Conservation (phyloP, 1,140 invertebrate species). For the Drosophila ficusphila region DNA sequence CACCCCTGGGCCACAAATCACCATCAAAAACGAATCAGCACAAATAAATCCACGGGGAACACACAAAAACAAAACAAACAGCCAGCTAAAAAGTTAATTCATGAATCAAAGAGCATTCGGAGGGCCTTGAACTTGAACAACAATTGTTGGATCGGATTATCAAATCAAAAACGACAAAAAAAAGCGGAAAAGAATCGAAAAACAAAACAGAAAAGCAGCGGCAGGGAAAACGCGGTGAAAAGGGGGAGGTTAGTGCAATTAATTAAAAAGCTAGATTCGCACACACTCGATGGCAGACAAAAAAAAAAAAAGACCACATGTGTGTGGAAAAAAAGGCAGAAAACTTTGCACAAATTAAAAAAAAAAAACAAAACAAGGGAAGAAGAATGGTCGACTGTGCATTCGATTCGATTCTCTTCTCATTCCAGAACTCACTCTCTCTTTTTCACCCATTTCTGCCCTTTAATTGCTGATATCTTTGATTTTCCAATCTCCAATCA, state of each 20-base stretch:
- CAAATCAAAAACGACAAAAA: conserved; percentile 50
- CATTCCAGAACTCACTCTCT: conserved; percentile 29
- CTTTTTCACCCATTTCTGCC: not conserved
- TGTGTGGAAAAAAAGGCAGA: conserved; percentile 38
- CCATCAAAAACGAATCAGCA: conserved; percentile 19
- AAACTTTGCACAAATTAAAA: conserved; percentile 57
- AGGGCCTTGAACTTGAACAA: conserved; percentile 70
- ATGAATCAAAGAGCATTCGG: conserved; percentile 37
- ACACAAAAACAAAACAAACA: conserved; percentile 7
- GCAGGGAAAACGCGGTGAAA: not conserved
- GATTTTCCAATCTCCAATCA: not conserved
- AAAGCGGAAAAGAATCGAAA: conserved; percentile 18
- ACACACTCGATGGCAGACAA: conserved; percentile 21
- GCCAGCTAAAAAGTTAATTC: conserved; percentile 29
- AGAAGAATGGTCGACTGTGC: conserved; percentile 40
- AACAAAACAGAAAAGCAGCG: conserved; percentile 19
- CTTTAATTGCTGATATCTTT: conserved; percentile 11
- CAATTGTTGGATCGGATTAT: conserved; percentile 65
- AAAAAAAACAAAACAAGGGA: conserved; percentile 35
- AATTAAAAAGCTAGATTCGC: conserved; percentile 72
- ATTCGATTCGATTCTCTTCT: conserved; percentile 55
- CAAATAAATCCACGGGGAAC: conserved; percentile 9
- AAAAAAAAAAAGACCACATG: conserved; percentile 47
- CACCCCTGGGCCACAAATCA: not conserved
- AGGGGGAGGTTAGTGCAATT: conserved; percentile 62